A percentile compares a stretch with the other conserved stretches of the same genome.
Conservation (phyloP, 2,113 vertebrate genomes). For the Calyptommatus sinebrachiatus region DNA sequence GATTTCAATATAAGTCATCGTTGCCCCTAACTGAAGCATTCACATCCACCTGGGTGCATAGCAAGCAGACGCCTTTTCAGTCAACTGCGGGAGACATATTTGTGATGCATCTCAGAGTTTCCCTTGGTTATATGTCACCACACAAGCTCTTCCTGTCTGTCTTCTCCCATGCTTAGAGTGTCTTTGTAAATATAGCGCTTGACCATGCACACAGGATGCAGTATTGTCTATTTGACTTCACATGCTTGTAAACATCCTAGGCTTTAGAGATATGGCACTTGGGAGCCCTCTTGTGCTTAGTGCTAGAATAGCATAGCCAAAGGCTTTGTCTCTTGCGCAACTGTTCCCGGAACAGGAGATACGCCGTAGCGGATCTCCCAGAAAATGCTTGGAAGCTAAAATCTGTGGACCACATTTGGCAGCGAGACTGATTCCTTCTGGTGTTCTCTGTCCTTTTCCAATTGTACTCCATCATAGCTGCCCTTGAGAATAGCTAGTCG, state of each 20-base stretch:
- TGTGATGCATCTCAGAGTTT: not conserved
- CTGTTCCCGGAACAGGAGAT: not conserved
- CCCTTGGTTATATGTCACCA: too few species aligned
- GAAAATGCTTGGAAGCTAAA: not conserved
- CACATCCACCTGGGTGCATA: not conserved
- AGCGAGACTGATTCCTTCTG: constrained; percentile 27
- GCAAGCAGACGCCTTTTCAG: not conserved
- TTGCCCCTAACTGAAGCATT: not conserved
- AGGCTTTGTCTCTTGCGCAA: not conserved
- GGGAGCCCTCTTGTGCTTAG: constrained; percentile 13
- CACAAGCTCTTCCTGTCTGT: not conserved
- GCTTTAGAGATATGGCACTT: not conserved
- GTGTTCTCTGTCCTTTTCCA: not conserved
- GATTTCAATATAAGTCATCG: not conserved
- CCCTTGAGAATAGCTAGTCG: constrained; percentile 42
- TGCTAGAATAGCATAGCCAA: not conserved
- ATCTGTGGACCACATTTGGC: not conserved
- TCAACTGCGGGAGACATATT: not conserved
- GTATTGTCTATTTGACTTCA: too few species aligned
- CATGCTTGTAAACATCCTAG: too few species aligned
- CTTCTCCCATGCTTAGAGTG: not conserved
- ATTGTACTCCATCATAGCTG: constrained; percentile 1
- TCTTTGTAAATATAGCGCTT: not conserved
- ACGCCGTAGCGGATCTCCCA: not conserved
- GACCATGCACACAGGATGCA: not conserved